Evolutionary conservation across 2,113 vertebrate genomes (phyloP).

Genomic region (Choloepus hoffmanni): DNA sequence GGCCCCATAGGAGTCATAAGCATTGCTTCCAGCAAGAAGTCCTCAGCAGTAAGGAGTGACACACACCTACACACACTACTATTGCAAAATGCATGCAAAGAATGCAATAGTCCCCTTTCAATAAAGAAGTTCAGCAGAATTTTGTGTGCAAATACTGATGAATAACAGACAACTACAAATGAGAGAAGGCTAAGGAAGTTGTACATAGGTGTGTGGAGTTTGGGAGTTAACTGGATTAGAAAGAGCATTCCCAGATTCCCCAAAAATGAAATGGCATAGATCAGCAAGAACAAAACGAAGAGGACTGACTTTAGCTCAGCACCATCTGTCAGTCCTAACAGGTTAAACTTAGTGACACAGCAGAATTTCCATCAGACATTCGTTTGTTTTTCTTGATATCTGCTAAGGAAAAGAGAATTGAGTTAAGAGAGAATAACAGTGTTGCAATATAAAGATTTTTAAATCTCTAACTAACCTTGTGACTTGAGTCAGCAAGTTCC

Average conservation of each 20-base stretch:
- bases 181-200: slow-evolving; percentile 74
- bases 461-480: accelerated
- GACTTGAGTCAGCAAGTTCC: background rate
- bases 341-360: slow-evolving; percentile 34
- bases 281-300: background rate
- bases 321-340: slow-evolving; percentile 47
- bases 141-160: slow-evolving; percentile 64
- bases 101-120: slow-evolving; percentile 58
- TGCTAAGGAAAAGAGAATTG: background rate
- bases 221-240: slow-evolving; percentile 53
- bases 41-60: background rate
- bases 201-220: slow-evolving; percentile 55
- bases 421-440: background rate
- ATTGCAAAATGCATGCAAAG: slow-evolving; percentile 63
- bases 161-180: slow-evolving; percentile 70
- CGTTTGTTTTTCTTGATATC: background rate
- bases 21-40: slow-evolving; percentile 72
- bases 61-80: background rate
- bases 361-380: background rate
- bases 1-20: slow-evolving; percentile 71
- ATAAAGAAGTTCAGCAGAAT: slow-evolving; percentile 71
- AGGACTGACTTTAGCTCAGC: background rate
- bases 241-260: slow-evolving; percentile 54
- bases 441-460: too few relatives aligned
- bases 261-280: background rate